phyloP scores from a whole-genome alignment of 2,113 vertebrate genomes.

The Platichthys flesus region DNA sequence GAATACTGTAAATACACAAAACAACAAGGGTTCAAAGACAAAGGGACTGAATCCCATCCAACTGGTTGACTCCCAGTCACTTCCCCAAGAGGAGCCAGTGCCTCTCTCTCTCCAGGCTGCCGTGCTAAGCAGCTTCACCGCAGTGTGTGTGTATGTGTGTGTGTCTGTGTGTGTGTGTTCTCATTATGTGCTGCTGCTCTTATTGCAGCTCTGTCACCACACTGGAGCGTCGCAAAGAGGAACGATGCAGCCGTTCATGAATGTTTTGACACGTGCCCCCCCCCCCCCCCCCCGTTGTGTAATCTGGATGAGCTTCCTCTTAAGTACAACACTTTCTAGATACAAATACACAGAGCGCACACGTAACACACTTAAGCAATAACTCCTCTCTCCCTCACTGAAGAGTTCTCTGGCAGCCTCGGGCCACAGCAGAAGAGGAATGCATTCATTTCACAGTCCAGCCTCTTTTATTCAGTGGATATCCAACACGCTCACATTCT shows the following conservation, averaged over 20 bases:
- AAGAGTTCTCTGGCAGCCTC: constrained; percentile 40
- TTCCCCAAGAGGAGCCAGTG: background rate
- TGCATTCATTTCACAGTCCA: constrained; percentile 51
- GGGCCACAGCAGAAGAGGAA: constrained; percentile 51
- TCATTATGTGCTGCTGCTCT: constrained; percentile 34
- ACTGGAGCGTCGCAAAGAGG: constrained; percentile 14
- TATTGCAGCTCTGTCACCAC: constrained; percentile 41
- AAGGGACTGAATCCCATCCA: background rate
- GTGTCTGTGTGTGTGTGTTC: constrained; percentile 5
- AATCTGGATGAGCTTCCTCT: constrained; percentile 46
- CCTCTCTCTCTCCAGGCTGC: background rate
- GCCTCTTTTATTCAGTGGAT: constrained; percentile 40
- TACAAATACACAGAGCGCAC: constrained; percentile 31
- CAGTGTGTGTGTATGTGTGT: background rate
- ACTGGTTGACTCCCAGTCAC: background rate
- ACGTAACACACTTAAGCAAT: constrained; percentile 56
- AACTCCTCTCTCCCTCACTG: constrained; percentile 30
- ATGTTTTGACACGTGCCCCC: constrained; percentile 49
- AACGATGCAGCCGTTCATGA: constrained; percentile 50
- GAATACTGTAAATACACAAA: background rate
- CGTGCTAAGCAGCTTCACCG: constrained; percentile 2
- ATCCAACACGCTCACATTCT: constrained; percentile 38
- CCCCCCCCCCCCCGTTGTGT: constrained; percentile 8
- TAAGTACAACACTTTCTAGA: constrained; percentile 51
- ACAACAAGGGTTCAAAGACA: background rate